Conservation (phyloP, 2,888 invertebrate genomes). For the Xestia ashworthii region DNA sequence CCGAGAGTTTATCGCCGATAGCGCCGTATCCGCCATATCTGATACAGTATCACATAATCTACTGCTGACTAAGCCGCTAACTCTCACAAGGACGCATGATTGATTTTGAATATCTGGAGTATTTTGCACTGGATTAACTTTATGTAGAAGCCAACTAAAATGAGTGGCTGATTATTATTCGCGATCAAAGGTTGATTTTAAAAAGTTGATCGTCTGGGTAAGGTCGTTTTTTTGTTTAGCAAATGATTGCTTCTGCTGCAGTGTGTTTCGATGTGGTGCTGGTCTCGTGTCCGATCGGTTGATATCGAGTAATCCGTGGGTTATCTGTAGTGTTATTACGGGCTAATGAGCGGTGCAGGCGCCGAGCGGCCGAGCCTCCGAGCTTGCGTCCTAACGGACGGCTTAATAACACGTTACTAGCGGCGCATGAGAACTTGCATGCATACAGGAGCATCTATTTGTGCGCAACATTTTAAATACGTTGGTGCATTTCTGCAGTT, state of each 20-base stretch:
- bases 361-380: background rate
- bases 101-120: conserved; percentile 35
- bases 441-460: background rate
- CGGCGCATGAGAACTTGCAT: conserved; percentile 22
- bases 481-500: background rate
- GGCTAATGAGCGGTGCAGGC: conserved; percentile 26
- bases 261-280: background rate
- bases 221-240: background rate
- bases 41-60: conserved; percentile 70
- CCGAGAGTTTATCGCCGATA: conserved; percentile 54
- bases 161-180: background rate
- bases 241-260: background rate
- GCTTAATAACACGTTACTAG: conserved; percentile 22
- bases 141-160: background rate
- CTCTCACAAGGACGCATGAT: conserved; percentile 52
- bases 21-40: conserved; percentile 53
- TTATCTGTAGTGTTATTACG: conserved; percentile 8
- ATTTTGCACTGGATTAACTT: conserved; percentile 8
- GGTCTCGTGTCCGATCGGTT: background rate
- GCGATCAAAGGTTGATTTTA: background rate
- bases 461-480: background rate
- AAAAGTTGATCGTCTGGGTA: background rate
- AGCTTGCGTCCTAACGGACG: conserved; percentile 1
- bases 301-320: conserved; percentile 6
- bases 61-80: conserved; percentile 60